These are phyloP conservation scores for Amiota communis DNA, from an alignment of 2,888 invertebrate genomes.

Conservation along the genomic window DNA sequence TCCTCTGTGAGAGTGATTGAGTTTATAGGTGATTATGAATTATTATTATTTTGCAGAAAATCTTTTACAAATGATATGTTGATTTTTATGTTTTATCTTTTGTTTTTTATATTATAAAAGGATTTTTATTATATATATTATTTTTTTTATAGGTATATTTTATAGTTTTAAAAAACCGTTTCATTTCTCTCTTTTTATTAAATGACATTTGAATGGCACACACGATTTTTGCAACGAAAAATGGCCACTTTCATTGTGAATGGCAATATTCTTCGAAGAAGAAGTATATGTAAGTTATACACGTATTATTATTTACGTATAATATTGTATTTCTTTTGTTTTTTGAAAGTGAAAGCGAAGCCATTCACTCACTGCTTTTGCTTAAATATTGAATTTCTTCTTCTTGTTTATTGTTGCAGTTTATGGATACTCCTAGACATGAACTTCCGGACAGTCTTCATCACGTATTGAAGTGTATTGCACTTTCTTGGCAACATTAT, in stretches of 20 bases:
- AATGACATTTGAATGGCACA: conserved; percentile 24
- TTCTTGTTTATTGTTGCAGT: conserved; percentile 35
- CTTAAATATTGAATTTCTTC: conserved; percentile 30
- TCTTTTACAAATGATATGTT: conserved; percentile 44
- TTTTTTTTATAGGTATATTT: too few relatives aligned
- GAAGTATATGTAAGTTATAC: too few relatives aligned
- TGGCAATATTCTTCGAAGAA: conserved; percentile 49
- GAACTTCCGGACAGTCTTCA: conserved; percentile 75
- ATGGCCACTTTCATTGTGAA: conserved; percentile 47
- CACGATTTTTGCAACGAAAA: conserved; percentile 3
- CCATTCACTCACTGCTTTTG: neutral
- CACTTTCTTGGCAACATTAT: conserved; percentile 80
- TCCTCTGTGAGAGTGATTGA: too few relatives aligned
- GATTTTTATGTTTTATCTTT: conserved; percentile 13
- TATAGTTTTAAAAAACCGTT: conserved; percentile 17
- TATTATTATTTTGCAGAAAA: conserved; percentile 26
- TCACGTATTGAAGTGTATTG: conserved; percentile 82
- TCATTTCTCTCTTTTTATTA: neutral
- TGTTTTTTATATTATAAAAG: neutral
- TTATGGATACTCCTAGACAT: conserved; percentile 61
- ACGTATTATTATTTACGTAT: too few relatives aligned
- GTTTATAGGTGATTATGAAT: too few relatives aligned
- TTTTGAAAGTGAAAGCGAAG: neutral
- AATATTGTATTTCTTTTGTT: neutral
- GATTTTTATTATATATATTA: neutral